These are phyloP conservation scores for Cairina moschata DNA, from an alignment of 2,113 vertebrate genomes.

Conservation along the genomic window DNA sequence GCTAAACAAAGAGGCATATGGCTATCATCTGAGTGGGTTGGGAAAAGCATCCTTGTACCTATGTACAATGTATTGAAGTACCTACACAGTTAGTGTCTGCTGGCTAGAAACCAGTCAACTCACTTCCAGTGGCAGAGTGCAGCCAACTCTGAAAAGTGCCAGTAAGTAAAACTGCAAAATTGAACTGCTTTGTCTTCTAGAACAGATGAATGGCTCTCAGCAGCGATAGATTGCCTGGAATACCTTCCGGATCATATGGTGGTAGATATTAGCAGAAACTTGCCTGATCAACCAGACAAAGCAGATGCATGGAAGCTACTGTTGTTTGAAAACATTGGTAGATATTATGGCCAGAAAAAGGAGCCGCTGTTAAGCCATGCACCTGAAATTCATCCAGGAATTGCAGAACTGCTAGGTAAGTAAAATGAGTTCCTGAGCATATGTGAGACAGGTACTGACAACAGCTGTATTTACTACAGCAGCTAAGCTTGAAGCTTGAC, in stretches of 20 bases:
- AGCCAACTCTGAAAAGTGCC: not conserved
- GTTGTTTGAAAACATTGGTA: slow-evolving; percentile 86
- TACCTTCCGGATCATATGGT: slow-evolving; percentile 92
- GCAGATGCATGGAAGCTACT: slow-evolving; percentile 84
- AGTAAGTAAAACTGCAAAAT: not conserved
- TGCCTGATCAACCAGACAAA: slow-evolving; percentile 83
- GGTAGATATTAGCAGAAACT: slow-evolving; percentile 90
- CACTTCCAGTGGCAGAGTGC: not conserved
- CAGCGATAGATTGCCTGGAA: slow-evolving; percentile 92
- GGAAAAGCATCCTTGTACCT: not conserved
- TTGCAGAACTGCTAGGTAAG: slow-evolving; percentile 94
- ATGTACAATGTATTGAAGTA: not conserved
- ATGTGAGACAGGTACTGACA: not conserved
- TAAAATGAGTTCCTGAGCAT: not conserved
- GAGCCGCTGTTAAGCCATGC: slow-evolving; percentile 88
- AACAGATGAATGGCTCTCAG: slow-evolving; percentile 92
- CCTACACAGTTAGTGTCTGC: not conserved
- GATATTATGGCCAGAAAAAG: slow-evolving; percentile 86
- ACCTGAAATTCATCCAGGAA: slow-evolving; percentile 91
- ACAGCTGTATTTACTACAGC: not conserved
- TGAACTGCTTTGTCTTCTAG: slow-evolving; percentile 64
- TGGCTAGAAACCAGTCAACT: not conserved
- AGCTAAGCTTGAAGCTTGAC: not conserved
- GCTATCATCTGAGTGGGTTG: not conserved
- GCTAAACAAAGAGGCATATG: not conserved